A percentile compares a stretch with the other conserved stretches of the same genome.
Evolutionary conservation across 1,140 invertebrate species (phyloP).

Genomic region (Helicoverpa zea): DNA sequence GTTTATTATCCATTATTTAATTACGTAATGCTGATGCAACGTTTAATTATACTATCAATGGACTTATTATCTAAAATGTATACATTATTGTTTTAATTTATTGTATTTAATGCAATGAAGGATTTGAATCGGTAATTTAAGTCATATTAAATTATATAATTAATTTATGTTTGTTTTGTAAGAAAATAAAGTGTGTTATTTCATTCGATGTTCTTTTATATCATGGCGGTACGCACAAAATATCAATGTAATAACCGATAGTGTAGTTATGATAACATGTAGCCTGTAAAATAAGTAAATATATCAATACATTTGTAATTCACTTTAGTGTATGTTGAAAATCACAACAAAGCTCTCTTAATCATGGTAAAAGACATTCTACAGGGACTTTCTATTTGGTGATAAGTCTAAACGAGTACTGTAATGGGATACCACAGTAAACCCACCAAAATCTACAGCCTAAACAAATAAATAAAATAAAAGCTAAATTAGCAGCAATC

Average conservation of each 20-base stretch:
- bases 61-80: constrained; percentile 40
- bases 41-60: constrained; percentile 32
- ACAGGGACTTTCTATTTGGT: constrained; percentile 70
- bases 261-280: constrained; percentile 34
- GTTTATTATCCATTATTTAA: constrained; percentile 44
- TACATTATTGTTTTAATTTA: constrained; percentile 60
- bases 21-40: constrained; percentile 30
- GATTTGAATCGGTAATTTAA: constrained; percentile 73
- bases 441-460: neutral
- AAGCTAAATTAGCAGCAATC: neutral
- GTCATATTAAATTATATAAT: constrained; percentile 60
- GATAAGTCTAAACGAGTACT: constrained; percentile 43
- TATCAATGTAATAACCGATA: constrained; percentile 48
- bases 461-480: neutral
- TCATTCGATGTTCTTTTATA: constrained; percentile 22
- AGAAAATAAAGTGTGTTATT: constrained; percentile 39
- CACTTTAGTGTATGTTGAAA: constrained; percentile 48
- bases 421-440: constrained; percentile 36
- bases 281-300: constrained; percentile 45
- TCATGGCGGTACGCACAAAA: constrained; percentile 49
- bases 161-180: constrained; percentile 47
- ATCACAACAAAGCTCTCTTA: constrained; percentile 66
- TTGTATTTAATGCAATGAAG: constrained; percentile 65
- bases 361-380: constrained; percentile 75
- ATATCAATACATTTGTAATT: constrained; percentile 48